Percentiles rank a stretch among this genome's conserved stretches.
Evolutionary conservation across 2,888 invertebrate species (phyloP).

Genomic region (Selenia dentaria): DNA sequence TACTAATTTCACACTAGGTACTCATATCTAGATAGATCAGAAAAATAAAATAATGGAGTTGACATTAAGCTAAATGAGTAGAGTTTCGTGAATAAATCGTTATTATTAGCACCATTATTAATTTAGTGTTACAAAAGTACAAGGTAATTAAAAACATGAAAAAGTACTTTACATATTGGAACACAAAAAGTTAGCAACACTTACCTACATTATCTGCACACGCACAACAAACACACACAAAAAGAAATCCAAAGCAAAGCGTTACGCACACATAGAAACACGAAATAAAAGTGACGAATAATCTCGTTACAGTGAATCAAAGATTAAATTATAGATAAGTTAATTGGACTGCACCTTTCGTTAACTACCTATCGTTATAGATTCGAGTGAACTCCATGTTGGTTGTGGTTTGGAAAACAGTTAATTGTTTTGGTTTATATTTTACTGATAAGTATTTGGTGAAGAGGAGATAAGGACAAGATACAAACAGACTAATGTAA

Average conservation of each 20-base stretch:
- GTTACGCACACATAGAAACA: conserved; percentile 29
- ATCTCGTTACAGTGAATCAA: neutral
- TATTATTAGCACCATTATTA: too few relatives aligned
- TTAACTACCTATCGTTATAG: neutral
- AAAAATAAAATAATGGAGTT: too few relatives aligned
- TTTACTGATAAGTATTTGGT: neutral
- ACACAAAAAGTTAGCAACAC: conserved; percentile 34
- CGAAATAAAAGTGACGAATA: neutral
- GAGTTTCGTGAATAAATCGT: too few relatives aligned
- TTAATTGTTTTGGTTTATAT: too few relatives aligned
- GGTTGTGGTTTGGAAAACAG: too few relatives aligned
- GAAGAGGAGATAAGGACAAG: conserved; percentile 5
- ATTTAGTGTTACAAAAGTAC: too few relatives aligned
- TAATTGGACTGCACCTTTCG: neutral
- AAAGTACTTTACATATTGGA: too few relatives aligned
- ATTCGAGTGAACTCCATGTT: too few relatives aligned
- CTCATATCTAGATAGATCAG: too few relatives aligned
- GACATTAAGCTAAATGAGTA: too few relatives aligned
- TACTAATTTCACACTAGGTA: too few relatives aligned
- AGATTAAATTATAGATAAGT: neutral
- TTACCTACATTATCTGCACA: conserved; percentile 33
- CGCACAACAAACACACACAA: conserved; percentile 24
- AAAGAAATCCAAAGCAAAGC: conserved; percentile 46
- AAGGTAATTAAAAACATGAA: too few relatives aligned
- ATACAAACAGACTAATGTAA: conserved; percentile 25